These are phyloP conservation scores for Tachypleus tridentatus DNA, from an alignment of 1,140 invertebrate genomes.

Conservation along the genomic window DNA sequence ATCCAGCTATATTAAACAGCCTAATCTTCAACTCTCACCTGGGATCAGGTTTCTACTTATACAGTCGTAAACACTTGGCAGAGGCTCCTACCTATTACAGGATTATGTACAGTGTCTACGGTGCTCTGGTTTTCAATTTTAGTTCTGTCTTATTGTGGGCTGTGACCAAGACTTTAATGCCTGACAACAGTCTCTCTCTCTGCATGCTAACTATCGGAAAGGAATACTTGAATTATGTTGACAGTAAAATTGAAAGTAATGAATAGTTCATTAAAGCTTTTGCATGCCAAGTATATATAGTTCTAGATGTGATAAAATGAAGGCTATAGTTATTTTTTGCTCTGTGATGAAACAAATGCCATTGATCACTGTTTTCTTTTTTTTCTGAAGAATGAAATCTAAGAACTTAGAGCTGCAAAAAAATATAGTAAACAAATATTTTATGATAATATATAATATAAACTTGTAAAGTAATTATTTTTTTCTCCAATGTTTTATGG, in stretches of 20 bases:
- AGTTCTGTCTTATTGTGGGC: slow-evolving; percentile 59
- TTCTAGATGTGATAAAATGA: too few relatives aligned
- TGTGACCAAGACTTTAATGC: slow-evolving; percentile 49
- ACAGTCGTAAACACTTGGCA: slow-evolving; percentile 45
- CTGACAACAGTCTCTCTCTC: slow-evolving; percentile 48
- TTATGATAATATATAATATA: too few relatives aligned
- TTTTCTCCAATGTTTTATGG: too few relatives aligned
- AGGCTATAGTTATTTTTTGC: too few relatives aligned
- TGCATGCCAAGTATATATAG: too few relatives aligned
- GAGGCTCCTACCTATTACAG: slow-evolving; percentile 33
- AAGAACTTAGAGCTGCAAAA: too few relatives aligned
- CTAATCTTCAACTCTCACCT: slow-evolving; percentile 42
- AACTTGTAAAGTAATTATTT: too few relatives aligned
- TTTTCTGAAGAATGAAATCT: too few relatives aligned
- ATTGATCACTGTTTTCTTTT: too few relatives aligned
- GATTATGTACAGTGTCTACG: slow-evolving; percentile 45
- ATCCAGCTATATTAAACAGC: slow-evolving; percentile 43
- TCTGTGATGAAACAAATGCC: too few relatives aligned
- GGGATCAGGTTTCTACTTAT: slow-evolving; percentile 49
- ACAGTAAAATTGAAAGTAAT: slow-evolving; percentile 22
- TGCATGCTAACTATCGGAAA: slow-evolving; percentile 46
- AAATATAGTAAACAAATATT: too few relatives aligned
- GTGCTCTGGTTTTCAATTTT: slow-evolving; percentile 51
- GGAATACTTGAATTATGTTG: slow-evolving; percentile 43
- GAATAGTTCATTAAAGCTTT: too few relatives aligned